Base-by-base conservation (phyloP, 2,113 vertebrate species). In the Natator depressus region DNA sequence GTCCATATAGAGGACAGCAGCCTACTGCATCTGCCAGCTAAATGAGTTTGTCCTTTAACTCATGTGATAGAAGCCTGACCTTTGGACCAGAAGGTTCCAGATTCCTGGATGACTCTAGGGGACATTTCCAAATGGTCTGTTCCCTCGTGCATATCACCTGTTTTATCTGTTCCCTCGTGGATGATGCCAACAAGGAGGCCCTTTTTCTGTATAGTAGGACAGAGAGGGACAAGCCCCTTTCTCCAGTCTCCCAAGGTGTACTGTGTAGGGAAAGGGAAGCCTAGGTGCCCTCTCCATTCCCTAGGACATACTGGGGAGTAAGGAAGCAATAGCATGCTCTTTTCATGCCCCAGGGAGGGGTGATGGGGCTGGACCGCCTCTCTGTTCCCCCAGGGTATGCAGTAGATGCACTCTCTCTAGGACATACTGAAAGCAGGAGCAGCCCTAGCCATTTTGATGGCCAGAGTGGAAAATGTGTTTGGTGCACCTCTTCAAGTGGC, bases 1-100 rank as follows among this genome's bases (percentile, higher is more conserved):
- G 14, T 79, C 50, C 27, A 1, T n/a, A 1, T 12, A 89, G 55
- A 38, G 87, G 49, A 75, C 79, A 87, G 88, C 75, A 90, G 80
- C n/a, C 65, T 84, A 54, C 50, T 25, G 31, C n/a, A 20, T 83
- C 35, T 87, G 42, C 42, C 24, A 46, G 42, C 50, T 10, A 1
- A 38, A 27, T 65, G n/a, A 46, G 75, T 22, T 17, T 6, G 35
- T 55, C 11, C 51, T 89, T 19, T 92, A 24, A 55, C n/a, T 51
- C 9, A 0, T 0, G 35, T 80, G 5, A 31, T 8, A 20, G 10
- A 82, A 93, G 80, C 72, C 69, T 2, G 31, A 62, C 6, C 1
- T 0, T 59, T 42, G 14, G 76, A 31, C 14, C 22, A 1, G 10
- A 35, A 93, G 84, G 50, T 87, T 54, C n/a, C 51, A 69, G 59